Base-by-base conservation (phyloP, 2,888 invertebrate genomes). In the Lapara coniferarum region DNA sequence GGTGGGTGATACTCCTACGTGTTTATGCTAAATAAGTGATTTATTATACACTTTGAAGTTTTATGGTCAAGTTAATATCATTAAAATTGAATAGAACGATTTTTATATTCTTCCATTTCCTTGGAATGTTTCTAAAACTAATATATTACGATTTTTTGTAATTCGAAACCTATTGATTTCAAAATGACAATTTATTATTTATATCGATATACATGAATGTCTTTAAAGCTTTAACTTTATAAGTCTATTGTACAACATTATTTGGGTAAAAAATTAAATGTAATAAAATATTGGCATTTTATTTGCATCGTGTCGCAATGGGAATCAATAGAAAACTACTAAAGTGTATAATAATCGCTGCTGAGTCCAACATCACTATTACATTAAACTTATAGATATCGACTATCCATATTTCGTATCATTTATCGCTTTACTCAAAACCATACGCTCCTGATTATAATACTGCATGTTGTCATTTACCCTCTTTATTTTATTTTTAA, bases 1-100 rank as follows among this genome's bases (percentile, higher is more conserved):
- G 83, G 82, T 82, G 80, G 82, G 83, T 82, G 63, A 5, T 19
- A 49, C 49, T 16, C 49, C 49, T 63, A 49, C 63, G 63, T 63
- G 49, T 63, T 49, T 63, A 57, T 37, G 14, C 30, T 63, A 10
- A 46, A 46, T n/a, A 19, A 19, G 49, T 63, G 63, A 53, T 69
- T 63, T 69, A 69, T 69, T 63, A 69, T 69, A 69, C 68, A 69
- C 59, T 44, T 66, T 14, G 14, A n/a, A 25, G 51, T 51, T 16
- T 52, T 37, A 30, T 52, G 19, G 53, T 52, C 13, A 8, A 14
- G 10, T 37, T 14, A 10, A 30, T 51, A 25, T 10, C 14, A 19
- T 66, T 5, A 30, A 30, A 52, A 53, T 37, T 52, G 2, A 13
- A 52, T 37, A 63, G 6, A 19, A 55, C 10, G 2, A 12, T 19